Conservation (phyloP, 37 sponge, comb jelly and placozoan genomes). For the Geodia barretti region DNA sequence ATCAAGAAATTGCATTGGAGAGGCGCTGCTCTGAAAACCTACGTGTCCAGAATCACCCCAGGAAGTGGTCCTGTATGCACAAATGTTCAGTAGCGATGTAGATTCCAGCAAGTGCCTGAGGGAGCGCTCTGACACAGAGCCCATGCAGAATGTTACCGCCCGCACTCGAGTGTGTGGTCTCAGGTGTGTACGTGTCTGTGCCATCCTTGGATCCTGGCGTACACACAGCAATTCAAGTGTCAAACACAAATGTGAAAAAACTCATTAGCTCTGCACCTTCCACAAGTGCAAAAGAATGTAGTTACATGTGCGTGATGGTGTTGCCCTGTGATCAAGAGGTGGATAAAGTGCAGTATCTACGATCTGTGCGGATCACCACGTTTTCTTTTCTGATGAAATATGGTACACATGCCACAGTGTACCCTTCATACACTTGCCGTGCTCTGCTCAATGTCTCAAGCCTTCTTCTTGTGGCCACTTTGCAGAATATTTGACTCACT, state of each 20-base stretch:
- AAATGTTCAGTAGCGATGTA: no score
- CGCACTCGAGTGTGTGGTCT: slow-evolving; percentile 57
- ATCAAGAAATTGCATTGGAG: slow-evolving; percentile 36
- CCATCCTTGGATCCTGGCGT: slow-evolving; percentile 70
- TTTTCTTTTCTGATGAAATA: slow-evolving; percentile 37
- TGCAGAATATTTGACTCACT: slow-evolving; percentile 53
- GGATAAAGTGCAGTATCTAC: slow-evolving; percentile 15
- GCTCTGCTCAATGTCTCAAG: slow-evolving; percentile 56
- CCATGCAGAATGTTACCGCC: no score
- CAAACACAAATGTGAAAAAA: slow-evolving; percentile 31
- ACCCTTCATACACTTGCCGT: no score
- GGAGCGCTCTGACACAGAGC: slow-evolving; percentile 76
- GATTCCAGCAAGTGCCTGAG: slow-evolving; percentile 81
- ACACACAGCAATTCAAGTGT: slow-evolving; percentile 55
- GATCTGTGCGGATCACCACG: slow-evolving; percentile 43
- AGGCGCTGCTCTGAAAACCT: slow-evolving; percentile 63
- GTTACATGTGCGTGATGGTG: slow-evolving; percentile 30
- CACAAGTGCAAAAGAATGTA: slow-evolving; percentile 74
- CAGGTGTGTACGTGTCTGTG: slow-evolving; percentile 73
- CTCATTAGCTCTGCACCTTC: slow-evolving; percentile 59
- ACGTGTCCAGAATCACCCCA: slow-evolving; percentile 75
- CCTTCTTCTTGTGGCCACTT: slow-evolving; percentile 74
- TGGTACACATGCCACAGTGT: no score
- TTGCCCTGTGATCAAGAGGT: slow-evolving; percentile 57
- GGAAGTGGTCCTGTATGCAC: background rate